Percentiles rank a stretch among this genome's conserved stretches.
These are phyloP conservation scores for Amiota mariae DNA, from an alignment of 2,888 invertebrate species.

Conservation along the genomic window DNA sequence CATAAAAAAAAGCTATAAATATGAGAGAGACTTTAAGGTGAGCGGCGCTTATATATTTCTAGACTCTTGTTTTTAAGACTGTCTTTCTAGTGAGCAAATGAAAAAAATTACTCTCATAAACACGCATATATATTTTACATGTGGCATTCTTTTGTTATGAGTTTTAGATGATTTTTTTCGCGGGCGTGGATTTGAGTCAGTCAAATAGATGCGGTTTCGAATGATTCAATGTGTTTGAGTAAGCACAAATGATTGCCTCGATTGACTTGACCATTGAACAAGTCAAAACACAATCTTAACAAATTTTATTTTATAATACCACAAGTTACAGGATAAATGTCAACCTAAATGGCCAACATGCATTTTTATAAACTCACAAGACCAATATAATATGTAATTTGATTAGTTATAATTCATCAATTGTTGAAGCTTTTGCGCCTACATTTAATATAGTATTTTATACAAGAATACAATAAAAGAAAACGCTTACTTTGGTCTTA, in stretches of 20 bases:
- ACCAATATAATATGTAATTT: too few species aligned
- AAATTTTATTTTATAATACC: background rate
- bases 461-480: too few species aligned
- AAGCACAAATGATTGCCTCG: background rate
- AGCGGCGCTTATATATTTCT: constrained; percentile 24
- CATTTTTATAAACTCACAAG: too few species aligned
- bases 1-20: background rate
- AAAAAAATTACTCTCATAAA: too few species aligned
- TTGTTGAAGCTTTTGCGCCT: too few species aligned
- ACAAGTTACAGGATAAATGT: too few species aligned
- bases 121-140: constrained; percentile 36
- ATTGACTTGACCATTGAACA: constrained; percentile 25
- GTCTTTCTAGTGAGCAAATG: too few species aligned
- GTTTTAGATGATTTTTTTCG: constrained; percentile 37
- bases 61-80: too few species aligned
- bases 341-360: too few species aligned
- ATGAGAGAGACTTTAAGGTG: constrained; percentile 48
- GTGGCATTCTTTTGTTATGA: constrained; percentile 14
- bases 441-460: too few species aligned
- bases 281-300: constrained; percentile 12
- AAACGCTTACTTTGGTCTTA: too few species aligned
- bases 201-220: background rate
- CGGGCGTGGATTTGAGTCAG: constrained; percentile 47
- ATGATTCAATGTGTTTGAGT: background rate
- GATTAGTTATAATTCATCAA: too few species aligned